These are phyloP conservation scores for Sphenopsis melanotis DNA, from an alignment of 2,797 vertebrate genomes.

Conservation along the genomic window DNA sequence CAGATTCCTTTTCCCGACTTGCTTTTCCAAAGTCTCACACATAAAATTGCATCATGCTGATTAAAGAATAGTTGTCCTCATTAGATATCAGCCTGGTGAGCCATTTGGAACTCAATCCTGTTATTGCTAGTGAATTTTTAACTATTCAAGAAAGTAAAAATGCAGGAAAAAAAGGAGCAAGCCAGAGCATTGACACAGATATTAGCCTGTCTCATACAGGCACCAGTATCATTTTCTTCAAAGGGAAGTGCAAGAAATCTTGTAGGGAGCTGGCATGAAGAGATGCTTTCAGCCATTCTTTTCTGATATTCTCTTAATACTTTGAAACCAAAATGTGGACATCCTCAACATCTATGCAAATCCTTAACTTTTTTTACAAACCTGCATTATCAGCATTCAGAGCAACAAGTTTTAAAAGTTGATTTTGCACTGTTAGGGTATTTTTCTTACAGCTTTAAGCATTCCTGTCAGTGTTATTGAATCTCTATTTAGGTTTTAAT, in stretches of 20 bases:
- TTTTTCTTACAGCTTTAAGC: neutral
- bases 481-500: neutral
- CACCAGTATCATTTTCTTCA: neutral
- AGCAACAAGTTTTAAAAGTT: neutral
- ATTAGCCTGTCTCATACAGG: neutral
- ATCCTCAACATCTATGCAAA: neutral
- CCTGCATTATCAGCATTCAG: neutral
- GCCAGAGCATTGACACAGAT: neutral
- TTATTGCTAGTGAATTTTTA: neutral
- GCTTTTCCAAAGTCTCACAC: neutral
- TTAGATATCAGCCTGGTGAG: neutral
- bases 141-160: neutral
- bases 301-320: neutral
- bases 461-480: neutral
- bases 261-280: neutral
- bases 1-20: neutral
- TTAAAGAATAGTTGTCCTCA: neutral
- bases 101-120: neutral
- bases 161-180: neutral
- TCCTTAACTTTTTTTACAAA: neutral
- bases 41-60: neutral
- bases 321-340: neutral
- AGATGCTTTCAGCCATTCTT: neutral
- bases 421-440: neutral
- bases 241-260: neutral